phyloP scores from a whole-genome alignment of 2,888 invertebrate genomes.

The Luperina testacea region DNA sequence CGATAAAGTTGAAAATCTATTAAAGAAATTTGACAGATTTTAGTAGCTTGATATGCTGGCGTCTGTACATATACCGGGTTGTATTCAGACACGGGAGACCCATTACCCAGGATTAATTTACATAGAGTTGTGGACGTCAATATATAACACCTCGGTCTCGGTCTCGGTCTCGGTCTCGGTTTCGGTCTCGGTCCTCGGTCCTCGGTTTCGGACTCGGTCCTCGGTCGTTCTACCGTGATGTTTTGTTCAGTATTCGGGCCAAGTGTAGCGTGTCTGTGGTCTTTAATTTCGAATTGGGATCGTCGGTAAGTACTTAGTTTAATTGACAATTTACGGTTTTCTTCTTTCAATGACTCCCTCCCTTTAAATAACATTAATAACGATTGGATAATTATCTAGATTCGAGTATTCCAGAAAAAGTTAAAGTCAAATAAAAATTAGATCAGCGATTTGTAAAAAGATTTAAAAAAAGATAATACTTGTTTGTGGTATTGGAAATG shows the following conservation, averaged over 20 bases:
- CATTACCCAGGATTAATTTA: conserved; percentile 43
- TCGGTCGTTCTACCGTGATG: conserved; percentile 30
- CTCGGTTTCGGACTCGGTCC: too few species aligned
- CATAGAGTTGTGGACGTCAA: conserved; percentile 45
- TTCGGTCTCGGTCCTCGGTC: too few species aligned
- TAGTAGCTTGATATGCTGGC: too few species aligned
- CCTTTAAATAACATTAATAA: neutral
- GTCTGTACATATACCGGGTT: neutral
- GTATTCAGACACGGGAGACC: conserved; percentile 25
- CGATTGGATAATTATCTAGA: too few species aligned
- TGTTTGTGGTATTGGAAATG: neutral
- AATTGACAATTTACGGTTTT: conserved; percentile 11
- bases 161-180: too few species aligned
- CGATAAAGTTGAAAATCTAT: too few species aligned
- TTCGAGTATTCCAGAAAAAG: neutral
- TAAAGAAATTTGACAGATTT: too few species aligned
- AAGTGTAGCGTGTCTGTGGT: conserved; percentile 30
- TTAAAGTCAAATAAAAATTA: neutral
- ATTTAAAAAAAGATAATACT: neutral
- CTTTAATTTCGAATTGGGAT: conserved; percentile 26
- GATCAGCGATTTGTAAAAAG: neutral
- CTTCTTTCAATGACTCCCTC: neutral
- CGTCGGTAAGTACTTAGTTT: conserved; percentile 18
- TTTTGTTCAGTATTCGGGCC: conserved; percentile 43
- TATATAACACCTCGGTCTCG: conserved; percentile 35